These are phyloP conservation scores for Forficula auricularia DNA, from an alignment of 1,140 invertebrate species.

Conservation along the genomic window DNA sequence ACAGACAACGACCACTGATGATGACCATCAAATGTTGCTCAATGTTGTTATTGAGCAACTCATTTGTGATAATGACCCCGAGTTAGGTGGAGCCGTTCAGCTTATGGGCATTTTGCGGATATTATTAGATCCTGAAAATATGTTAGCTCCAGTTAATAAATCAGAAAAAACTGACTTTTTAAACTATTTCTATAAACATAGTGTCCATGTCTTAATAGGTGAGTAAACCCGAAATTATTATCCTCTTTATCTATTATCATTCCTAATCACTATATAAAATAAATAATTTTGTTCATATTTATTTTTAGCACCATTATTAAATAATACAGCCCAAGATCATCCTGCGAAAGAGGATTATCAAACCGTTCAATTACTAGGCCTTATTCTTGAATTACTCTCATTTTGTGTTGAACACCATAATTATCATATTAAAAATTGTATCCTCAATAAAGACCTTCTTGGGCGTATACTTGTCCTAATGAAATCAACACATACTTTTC, in stretches of 20 bases:
- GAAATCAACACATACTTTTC: constrained; percentile 94
- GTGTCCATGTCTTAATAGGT: constrained; percentile 87
- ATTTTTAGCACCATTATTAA: constrained; percentile 61
- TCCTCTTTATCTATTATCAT: background rate
- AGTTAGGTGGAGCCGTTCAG: constrained; percentile 90
- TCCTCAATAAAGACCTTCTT: constrained; percentile 90
- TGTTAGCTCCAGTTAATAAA: constrained; percentile 85
- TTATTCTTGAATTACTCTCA: constrained; percentile 89
- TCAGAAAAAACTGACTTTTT: constrained; percentile 96
- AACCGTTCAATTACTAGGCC: constrained; percentile 82
- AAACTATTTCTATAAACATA: constrained; percentile 97
- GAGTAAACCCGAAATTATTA: constrained; percentile 18
- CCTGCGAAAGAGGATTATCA: constrained; percentile 86
- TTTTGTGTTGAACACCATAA: constrained; percentile 99
- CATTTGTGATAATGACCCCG: constrained; percentile 65
- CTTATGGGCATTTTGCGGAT: constrained; percentile 83
- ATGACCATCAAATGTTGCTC: constrained; percentile 84
- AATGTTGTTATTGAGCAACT: constrained; percentile 98
- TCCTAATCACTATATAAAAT: background rate
- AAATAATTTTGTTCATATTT: constrained; percentile 9
- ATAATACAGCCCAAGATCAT: constrained; percentile 73
- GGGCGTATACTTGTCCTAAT: constrained; percentile 87
- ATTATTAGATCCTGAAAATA: constrained; percentile 95
- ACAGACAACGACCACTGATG: constrained; percentile 72
- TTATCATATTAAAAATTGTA: constrained; percentile 96